Evolutionary conservation across 92 coral and sea anemone genomes (phyloP).

Genomic region (Palythoa grandiflora): DNA sequence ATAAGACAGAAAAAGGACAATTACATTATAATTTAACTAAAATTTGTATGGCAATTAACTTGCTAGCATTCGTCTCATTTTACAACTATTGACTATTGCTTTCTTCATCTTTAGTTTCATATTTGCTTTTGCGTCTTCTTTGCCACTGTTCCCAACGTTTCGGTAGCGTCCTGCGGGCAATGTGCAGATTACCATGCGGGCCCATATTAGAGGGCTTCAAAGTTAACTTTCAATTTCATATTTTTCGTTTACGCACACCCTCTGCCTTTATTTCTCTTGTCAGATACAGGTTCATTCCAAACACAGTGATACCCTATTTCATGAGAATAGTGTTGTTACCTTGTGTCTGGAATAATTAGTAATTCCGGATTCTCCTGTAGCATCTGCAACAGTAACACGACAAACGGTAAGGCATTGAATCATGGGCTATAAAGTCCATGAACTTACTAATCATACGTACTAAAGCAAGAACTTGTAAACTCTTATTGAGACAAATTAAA

Average conservation of each 20-base stretch:
- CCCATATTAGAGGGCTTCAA: no score
- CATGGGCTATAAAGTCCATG: not conserved
- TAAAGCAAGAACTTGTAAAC: not conserved
- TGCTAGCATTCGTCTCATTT: not conserved
- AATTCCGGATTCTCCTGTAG: slow-evolving; percentile 22
- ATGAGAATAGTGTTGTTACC: slow-evolving; percentile 45
- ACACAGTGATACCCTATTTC: no score
- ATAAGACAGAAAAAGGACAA: not conserved
- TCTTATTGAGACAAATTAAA: no score
- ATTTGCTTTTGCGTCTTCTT: no score
- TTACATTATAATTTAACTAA: not conserved
- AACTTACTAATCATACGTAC: not conserved
- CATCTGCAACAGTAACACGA: not conserved
- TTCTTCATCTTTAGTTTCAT: no score
- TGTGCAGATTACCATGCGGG: no score
- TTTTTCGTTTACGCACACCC: not conserved
- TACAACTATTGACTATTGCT: no score
- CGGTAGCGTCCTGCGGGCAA: no score
- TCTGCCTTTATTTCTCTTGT: not conserved
- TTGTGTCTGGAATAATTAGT: slow-evolving; percentile 45
- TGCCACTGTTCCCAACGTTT: no score
- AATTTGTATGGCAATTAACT: not conserved
- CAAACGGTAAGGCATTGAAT: not conserved
- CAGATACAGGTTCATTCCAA: not conserved
- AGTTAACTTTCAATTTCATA: no score